These are phyloP conservation scores for Atlantisia rogersi DNA, from an alignment of 2,113 vertebrate species.

Conservation along the genomic window DNA sequence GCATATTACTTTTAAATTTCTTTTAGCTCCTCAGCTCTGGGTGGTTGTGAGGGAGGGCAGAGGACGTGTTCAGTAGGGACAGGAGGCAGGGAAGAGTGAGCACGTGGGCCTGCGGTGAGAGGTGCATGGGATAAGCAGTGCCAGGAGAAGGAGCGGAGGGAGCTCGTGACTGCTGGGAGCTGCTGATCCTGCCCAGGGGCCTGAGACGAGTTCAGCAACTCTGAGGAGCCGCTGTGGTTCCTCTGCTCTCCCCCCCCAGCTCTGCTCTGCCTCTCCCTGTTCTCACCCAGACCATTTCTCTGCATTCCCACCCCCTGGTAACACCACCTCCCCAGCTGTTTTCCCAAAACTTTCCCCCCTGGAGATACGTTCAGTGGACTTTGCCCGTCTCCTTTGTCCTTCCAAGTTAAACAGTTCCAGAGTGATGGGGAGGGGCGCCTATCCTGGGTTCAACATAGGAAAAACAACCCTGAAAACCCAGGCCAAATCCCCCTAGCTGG, in stretches of 20 bases:
- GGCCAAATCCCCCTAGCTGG: not conserved
- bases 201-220: not conserved
- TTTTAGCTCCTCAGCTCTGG: not conserved
- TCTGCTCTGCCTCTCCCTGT: not conserved
- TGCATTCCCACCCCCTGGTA: not conserved
- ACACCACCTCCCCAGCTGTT: not conserved
- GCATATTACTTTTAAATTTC: not conserved
- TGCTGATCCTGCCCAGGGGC: not conserved
- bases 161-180: conserved; percentile 32
- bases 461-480: not conserved
- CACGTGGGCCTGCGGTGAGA: not conserved
- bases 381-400: not conserved
- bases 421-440: not conserved
- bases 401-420: conserved; percentile 55
- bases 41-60: not conserved
- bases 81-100: not conserved
- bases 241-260: not conserved
- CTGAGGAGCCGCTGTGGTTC: not conserved
- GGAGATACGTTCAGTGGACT: not conserved
- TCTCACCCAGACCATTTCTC: not conserved
- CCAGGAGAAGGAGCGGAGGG: conserved; percentile 14
- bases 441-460: not conserved
- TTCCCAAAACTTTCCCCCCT: not conserved
- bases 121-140: not conserved
- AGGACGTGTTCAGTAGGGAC: not conserved